Evolutionary conservation across 2,888 invertebrate species (phyloP).

Genomic region (Gibbula magus): DNA sequence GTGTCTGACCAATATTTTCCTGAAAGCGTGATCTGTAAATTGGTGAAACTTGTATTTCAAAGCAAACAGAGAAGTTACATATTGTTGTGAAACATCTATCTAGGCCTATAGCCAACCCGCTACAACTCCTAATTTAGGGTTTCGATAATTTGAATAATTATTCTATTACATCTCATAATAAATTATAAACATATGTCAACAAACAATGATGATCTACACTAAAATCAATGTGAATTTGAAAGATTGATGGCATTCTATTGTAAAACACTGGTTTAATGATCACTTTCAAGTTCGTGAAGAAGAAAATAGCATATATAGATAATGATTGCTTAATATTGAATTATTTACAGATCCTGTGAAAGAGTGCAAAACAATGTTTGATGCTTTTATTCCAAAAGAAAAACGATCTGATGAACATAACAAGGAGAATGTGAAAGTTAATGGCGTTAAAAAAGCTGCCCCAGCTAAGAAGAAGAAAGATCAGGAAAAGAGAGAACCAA

Average conservation of each 20-base stretch:
- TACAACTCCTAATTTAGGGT: too few relatives aligned
- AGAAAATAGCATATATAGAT: background rate
- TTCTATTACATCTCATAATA: too few relatives aligned
- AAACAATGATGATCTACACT: background rate
- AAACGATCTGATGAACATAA: slow-evolving; percentile 21
- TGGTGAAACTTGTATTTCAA: background rate
- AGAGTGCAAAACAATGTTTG: slow-evolving; percentile 71
- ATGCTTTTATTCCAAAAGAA: slow-evolving; percentile 68
- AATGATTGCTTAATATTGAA: background rate
- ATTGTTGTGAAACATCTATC: background rate
- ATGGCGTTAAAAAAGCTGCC: slow-evolving; percentile 21
- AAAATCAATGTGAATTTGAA: background rate
- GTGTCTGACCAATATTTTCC: too few relatives aligned
- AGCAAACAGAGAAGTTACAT: slow-evolving; percentile 31
- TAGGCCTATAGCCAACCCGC: too few relatives aligned
- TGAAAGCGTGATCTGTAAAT: too few relatives aligned
- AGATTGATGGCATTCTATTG: background rate
- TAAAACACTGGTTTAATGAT: background rate
- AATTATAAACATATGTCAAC: too few relatives aligned
- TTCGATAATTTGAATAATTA: too few relatives aligned
- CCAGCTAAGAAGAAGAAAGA: slow-evolving; percentile 49
- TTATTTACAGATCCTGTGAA: slow-evolving; percentile 67
- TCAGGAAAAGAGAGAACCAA: slow-evolving; percentile 52
- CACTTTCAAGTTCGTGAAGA: background rate
- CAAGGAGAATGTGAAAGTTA: slow-evolving; percentile 22